These are phyloP conservation scores for Ophion costatus DNA, from an alignment of 2,888 invertebrate genomes.

Conservation along the genomic window DNA sequence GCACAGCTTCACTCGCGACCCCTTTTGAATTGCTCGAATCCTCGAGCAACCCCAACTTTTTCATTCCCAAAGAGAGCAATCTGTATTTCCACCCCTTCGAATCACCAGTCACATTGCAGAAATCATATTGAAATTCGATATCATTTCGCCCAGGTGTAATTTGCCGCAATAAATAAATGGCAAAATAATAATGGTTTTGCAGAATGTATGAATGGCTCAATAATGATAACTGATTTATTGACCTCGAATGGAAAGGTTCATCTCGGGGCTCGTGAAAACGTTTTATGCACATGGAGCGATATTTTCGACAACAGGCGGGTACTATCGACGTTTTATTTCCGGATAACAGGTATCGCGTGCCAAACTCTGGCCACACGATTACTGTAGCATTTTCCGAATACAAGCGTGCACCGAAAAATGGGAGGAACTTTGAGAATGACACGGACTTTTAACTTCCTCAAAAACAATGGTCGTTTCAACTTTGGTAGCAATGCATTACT, in stretches of 20 bases:
- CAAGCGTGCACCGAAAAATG: neutral
- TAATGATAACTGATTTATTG: no score
- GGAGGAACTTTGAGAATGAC: slow-evolving; percentile 14
- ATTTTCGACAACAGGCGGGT: neutral
- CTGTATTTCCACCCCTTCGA: slow-evolving; percentile 18
- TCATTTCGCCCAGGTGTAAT: no score
- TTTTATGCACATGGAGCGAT: neutral
- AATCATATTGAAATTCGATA: no score
- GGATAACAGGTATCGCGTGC: slow-evolving; percentile 6
- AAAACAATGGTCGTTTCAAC: no score
- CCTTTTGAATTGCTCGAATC: slow-evolving; percentile 58
- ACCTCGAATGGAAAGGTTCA: no score
- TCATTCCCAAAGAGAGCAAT: slow-evolving; percentile 38
- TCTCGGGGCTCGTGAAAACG: neutral
- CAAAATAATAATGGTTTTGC: no score
- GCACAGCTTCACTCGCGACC: slow-evolving; percentile 58
- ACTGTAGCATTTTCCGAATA: neutral
- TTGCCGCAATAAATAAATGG: no score
- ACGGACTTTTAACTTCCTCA: slow-evolving; percentile 62
- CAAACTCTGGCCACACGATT: neutral
- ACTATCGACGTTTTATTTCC: slow-evolving; percentile 13
- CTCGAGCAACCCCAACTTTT: slow-evolving; percentile 49
- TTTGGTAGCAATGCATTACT: slow-evolving; percentile 62
- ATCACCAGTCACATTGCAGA: no score
- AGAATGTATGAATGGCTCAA: no score